Percentiles rank a stretch among this genome's conserved stretches.
These are phyloP conservation scores for Hemicordylus capensis DNA, from an alignment of 2,113 vertebrate genomes.

Conservation along the genomic window DNA sequence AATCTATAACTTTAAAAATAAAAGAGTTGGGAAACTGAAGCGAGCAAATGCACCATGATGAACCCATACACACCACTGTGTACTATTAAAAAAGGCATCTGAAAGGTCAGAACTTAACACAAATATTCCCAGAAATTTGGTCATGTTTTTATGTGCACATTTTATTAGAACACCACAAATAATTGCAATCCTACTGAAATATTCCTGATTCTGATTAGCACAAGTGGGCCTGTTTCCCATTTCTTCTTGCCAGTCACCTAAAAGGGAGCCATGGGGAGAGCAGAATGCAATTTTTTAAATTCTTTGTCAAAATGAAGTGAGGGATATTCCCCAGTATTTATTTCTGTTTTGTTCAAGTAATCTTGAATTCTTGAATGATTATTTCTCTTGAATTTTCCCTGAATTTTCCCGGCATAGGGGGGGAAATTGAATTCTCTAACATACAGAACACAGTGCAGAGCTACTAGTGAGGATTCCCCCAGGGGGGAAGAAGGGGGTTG, in stretches of 20 bases:
- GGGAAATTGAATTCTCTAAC: slow-evolving; percentile 82
- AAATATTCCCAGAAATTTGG: slow-evolving; percentile 54
- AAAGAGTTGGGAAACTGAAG: slow-evolving; percentile 20
- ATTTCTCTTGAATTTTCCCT: slow-evolving; percentile 41
- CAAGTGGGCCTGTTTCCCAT: slow-evolving; percentile 42
- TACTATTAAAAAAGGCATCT: slow-evolving; percentile 56
- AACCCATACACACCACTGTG: slow-evolving; percentile 19
- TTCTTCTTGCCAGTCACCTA: slow-evolving; percentile 29
- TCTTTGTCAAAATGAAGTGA: neutral
- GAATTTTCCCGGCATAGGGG: slow-evolving; percentile 33
- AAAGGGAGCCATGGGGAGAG: slow-evolving; percentile 21
- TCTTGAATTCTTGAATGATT: slow-evolving; percentile 60
- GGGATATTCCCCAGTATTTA: neutral
- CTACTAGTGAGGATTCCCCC: slow-evolving; percentile 67
- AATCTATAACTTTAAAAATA: neutral
- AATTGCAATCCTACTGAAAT: slow-evolving; percentile 60
- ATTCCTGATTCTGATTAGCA: slow-evolving; percentile 55
- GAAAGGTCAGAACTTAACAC: slow-evolving; percentile 44
- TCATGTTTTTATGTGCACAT: slow-evolving; percentile 20
- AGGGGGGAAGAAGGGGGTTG: slow-evolving; percentile 71
- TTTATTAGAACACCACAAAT: slow-evolving; percentile 61
- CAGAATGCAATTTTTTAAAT: neutral
- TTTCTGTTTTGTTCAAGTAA: slow-evolving; percentile 34
- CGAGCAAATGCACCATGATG: slow-evolving; percentile 33
- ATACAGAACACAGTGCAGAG: slow-evolving; percentile 80